Conservation (phyloP, 2,113 vertebrate genomes). For the Rhinolophus ferrumequinum region DNA sequence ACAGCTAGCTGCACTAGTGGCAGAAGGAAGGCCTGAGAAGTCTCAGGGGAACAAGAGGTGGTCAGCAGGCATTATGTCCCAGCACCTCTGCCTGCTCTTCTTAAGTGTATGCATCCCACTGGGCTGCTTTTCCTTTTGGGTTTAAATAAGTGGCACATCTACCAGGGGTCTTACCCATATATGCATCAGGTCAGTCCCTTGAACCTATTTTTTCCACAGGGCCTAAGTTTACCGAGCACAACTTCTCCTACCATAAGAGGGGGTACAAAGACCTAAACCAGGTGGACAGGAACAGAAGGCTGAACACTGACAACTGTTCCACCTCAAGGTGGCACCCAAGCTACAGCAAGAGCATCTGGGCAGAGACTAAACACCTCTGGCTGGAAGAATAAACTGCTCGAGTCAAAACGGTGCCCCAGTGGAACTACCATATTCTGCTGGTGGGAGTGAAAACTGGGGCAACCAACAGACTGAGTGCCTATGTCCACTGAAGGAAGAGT, state of each 20-base stretch:
- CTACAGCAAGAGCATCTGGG: neutral
- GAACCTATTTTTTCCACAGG: neutral
- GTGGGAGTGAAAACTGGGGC: neutral
- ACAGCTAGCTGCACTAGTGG: no score
- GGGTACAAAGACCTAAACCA: neutral
- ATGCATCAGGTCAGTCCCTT: neutral
- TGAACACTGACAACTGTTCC: neutral
- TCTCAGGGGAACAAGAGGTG: neutral
- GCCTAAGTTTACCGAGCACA: neutral
- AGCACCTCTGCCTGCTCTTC: neutral
- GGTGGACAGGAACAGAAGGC: neutral
- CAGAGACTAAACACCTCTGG: neutral
- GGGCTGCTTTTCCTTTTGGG: neutral
- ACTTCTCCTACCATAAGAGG: neutral
- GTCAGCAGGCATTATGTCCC: neutral
- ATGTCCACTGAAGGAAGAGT: fast-evolving
- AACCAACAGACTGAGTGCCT: neutral
- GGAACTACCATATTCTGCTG: neutral
- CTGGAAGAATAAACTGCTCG: neutral
- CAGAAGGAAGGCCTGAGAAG: neutral
- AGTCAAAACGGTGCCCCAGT: neutral
- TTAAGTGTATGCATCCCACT: neutral
- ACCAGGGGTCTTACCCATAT: neutral
- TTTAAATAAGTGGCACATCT: neutral
- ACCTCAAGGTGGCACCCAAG: neutral